Percentiles rank a stretch among this genome's conserved stretches.
These are phyloP conservation scores for Aldrovandia affinis DNA, from an alignment of 2,797 vertebrate species.

Conservation along the genomic window DNA sequence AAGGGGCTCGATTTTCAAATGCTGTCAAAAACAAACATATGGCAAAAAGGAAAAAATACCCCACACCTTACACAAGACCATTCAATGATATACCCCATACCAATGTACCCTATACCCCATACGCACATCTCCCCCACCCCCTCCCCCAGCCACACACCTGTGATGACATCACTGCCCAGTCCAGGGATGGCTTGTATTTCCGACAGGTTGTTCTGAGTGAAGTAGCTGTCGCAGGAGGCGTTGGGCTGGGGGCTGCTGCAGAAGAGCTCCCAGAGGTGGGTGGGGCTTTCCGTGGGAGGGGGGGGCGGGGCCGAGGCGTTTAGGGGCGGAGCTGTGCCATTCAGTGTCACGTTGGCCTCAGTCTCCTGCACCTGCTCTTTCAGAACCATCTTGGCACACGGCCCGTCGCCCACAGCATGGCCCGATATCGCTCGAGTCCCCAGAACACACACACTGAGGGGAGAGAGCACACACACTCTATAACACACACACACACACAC, in stretches of 20 bases:
- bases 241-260: constrained; percentile 74
- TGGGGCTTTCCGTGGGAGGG: constrained; percentile 54
- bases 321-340: constrained; percentile 24
- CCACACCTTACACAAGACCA: too few species aligned
- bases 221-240: constrained; percentile 82
- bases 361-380: background rate
- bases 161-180: constrained; percentile 79
- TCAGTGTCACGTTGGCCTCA: constrained; percentile 59
- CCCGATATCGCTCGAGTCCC: constrained; percentile 83
- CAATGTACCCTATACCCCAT: too few species aligned
- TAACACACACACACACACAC: background rate
- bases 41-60: background rate
- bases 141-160: constrained; percentile 19
- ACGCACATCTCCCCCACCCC: too few species aligned
- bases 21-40: background rate
- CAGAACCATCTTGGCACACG: constrained; percentile 73
- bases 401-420: constrained; percentile 59
- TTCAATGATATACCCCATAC: too few species aligned
- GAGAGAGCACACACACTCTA: background rate
- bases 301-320: background rate
- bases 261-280: constrained; percentile 77
- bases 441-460: constrained; percentile 84
- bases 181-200: constrained; percentile 82
- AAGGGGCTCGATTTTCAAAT: background rate
- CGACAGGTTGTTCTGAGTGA: constrained; percentile 76